Evolutionary conservation across 1,140 invertebrate species (phyloP), one percentile per base, ranked within the genome.

Genomic region (Plectrocnemia conspersa): DNA sequence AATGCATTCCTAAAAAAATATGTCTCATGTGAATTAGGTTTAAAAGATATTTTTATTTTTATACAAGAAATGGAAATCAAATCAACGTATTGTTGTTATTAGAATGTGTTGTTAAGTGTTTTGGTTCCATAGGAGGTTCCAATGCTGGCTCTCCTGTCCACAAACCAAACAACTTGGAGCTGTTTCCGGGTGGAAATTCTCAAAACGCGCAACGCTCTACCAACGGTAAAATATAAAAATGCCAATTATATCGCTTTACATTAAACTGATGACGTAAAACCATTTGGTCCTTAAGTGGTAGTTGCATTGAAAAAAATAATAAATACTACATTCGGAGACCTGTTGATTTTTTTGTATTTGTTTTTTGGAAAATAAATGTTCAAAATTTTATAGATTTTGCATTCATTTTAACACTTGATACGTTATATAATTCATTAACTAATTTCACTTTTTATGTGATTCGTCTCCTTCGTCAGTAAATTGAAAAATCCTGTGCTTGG

Each of bases 151-250:
- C 84, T 68, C 84, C 84, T 61, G 76, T 81, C 64, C 79, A 81
- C 71, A 79, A 81, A 73, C 78, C 78, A 44, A 70, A 71, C 68
- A 83, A 86, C 72, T 79, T 88, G 69, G 84, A 88, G 73, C 78
- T 88, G 68, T 83, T 82, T 75, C 80, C 83, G 63, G 78, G 76
- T 61, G 74, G 75, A 49, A 74, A 66, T 61, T 66, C 38, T 52
- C 54, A 56, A 38, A 75, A 70, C 76, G 80, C 79, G 62, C 78
- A 77, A 67, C 79, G 80, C 71, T 86, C 85, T 74, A 79, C 82
- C 69, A 87, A 86, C 78, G 85, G 84, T 87, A 82, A 81, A 63
- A 69, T 54, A 45, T 45, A 16, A 45, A 2, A 46, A 46, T 41
- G 10, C 44, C 23, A 46, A 24, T 22, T 25, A 23, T 10, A 46